Conservation (phyloP, 2,888 invertebrate species). For the Pomacea canaliculata region DNA sequence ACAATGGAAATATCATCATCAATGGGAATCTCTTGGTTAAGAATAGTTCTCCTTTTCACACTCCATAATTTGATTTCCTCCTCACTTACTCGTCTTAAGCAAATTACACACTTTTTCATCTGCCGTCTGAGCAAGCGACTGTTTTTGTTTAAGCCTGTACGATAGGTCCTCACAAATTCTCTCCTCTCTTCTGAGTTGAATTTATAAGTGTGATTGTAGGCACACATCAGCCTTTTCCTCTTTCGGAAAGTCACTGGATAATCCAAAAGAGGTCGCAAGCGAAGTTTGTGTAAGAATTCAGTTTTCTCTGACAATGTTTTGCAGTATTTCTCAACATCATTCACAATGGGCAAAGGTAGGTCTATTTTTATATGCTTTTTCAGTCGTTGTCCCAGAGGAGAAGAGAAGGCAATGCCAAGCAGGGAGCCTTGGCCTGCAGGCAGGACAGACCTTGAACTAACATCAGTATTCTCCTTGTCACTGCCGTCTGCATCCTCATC, state of each 20-base stretch:
- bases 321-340: slow-evolving; percentile 41
- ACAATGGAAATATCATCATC: slow-evolving; percentile 41
- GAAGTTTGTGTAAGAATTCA: slow-evolving; percentile 43
- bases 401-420: slow-evolving; percentile 41
- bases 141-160: slow-evolving; percentile 15
- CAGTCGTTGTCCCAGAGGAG: slow-evolving; percentile 51
- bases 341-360: slow-evolving; percentile 39
- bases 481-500: slow-evolving; percentile 32
- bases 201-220: slow-evolving; percentile 48
- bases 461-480: slow-evolving; percentile 36
- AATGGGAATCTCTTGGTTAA: slow-evolving; percentile 20
- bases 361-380: slow-evolving; percentile 48
- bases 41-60: slow-evolving; percentile 13
- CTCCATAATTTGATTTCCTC: slow-evolving; percentile 7
- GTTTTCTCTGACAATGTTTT: slow-evolving; percentile 34
- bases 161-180: slow-evolving; percentile 10
- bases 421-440: slow-evolving; percentile 31
- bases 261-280: slow-evolving; percentile 40
- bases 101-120: slow-evolving; percentile 7
- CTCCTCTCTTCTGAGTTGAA: slow-evolving; percentile 31
- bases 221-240: slow-evolving; percentile 41
- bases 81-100: not conserved
- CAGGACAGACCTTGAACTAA: not conserved
- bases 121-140: slow-evolving; percentile 8
- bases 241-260: slow-evolving; percentile 46